phyloP scores from a whole-genome alignment of 2,888 invertebrate species.

The Oxytorus armatus region DNA sequence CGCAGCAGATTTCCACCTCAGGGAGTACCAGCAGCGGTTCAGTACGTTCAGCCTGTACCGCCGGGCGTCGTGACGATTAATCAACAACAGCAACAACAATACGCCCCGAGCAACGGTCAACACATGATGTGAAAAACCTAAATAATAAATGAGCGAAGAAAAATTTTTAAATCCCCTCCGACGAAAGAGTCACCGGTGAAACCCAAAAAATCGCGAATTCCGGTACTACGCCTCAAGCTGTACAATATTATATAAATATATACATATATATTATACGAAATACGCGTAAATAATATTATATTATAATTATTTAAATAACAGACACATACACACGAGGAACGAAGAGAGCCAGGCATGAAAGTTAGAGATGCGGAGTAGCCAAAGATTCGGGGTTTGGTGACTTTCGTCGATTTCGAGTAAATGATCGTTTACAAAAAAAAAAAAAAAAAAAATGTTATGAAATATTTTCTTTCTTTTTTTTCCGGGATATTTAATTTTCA shows the following conservation, averaged over 20 bases:
- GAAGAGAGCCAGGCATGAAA: slow-evolving; percentile 7
- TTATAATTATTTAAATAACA: slow-evolving; percentile 78
- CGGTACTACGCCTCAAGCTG: slow-evolving; percentile 72
- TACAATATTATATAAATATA: slow-evolving; percentile 75
- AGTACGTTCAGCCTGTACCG: slow-evolving; percentile 77
- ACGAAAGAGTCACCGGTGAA: slow-evolving; percentile 55
- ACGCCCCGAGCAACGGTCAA: slow-evolving; percentile 81
- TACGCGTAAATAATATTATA: slow-evolving; percentile 52
- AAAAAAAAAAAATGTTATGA: slow-evolving; percentile 7
- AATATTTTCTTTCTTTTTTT: slow-evolving; percentile 12
- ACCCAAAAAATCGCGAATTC: slow-evolving; percentile 55
- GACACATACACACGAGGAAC: slow-evolving; percentile 7
- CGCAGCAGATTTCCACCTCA: slow-evolving; percentile 78
- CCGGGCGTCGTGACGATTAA: slow-evolving; percentile 73
- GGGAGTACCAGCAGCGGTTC: slow-evolving; percentile 74
- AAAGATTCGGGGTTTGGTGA: slow-evolving; percentile 76
- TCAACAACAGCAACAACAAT: slow-evolving; percentile 78
- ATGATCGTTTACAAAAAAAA: slow-evolving; percentile 6
- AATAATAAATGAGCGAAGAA: slow-evolving; percentile 20
- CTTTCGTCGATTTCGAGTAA: slow-evolving; percentile 48
- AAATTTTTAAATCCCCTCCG: slow-evolving; percentile 33
- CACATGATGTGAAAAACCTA: slow-evolving; percentile 79
- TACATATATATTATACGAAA: slow-evolving; percentile 51
- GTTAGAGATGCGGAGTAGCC: slow-evolving; percentile 75
- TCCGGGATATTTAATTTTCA: slow-evolving; percentile 4